These are phyloP conservation scores for Rhinichthys osculus DNA, from an alignment of 2,797 vertebrate genomes.

Conservation along the genomic window DNA sequence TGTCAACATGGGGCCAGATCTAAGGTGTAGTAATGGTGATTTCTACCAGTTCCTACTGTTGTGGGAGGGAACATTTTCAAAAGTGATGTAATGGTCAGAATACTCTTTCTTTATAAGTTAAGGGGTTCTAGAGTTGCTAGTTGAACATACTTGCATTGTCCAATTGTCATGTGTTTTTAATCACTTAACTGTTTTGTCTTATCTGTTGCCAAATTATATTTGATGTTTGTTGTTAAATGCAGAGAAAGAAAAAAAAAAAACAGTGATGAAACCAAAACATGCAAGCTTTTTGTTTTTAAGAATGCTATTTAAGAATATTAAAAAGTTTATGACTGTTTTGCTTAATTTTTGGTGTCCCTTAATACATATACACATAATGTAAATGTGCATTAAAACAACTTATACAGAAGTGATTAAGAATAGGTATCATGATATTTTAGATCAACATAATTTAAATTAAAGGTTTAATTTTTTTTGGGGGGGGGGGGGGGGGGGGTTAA, in stretches of 20 bases:
- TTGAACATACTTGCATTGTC: slow-evolving; percentile 57
- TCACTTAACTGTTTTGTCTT: slow-evolving; percentile 55
- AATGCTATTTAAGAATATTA: slow-evolving; percentile 69
- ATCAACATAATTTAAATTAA: neutral
- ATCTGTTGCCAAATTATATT: slow-evolving; percentile 66
- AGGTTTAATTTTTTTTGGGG: too few species aligned
- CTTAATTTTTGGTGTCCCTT: slow-evolving; percentile 52
- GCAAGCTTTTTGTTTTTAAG: slow-evolving; percentile 64
- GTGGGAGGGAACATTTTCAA: slow-evolving; percentile 62
- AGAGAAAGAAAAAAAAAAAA: slow-evolving; percentile 47
- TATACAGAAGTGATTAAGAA: neutral
- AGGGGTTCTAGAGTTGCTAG: slow-evolving; percentile 63
- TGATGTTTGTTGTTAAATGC: slow-evolving; percentile 64
- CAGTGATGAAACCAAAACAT: slow-evolving; percentile 63
- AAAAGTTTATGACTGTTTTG: slow-evolving; percentile 65
- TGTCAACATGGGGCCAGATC: slow-evolving; percentile 40
- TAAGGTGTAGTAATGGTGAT: slow-evolving; percentile 55
- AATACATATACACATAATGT: neutral
- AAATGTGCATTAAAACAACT: neutral
- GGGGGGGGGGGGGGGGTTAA: too few species aligned
- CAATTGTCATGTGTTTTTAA: slow-evolving; percentile 61
- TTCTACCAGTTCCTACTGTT: slow-evolving; percentile 65
- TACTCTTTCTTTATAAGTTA: slow-evolving; percentile 69
- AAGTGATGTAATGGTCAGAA: slow-evolving; percentile 59
- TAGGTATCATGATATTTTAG: neutral